A percentile compares a stretch with the other conserved stretches of the same genome.
These are phyloP conservation scores for Operophtera brumata DNA, from an alignment of 2,888 invertebrate species.

Conservation along the genomic window DNA sequence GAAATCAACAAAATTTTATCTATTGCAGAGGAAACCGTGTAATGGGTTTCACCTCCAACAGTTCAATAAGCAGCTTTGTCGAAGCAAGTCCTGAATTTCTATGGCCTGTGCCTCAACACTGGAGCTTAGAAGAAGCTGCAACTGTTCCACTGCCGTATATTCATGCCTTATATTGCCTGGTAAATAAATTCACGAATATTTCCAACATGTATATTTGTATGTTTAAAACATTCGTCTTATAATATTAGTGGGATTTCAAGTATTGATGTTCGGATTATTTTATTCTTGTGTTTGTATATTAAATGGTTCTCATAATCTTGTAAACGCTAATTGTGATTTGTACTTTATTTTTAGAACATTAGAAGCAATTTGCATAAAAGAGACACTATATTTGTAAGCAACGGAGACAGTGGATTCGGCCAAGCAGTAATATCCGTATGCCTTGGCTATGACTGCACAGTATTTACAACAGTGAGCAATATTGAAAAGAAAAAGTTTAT, in stretches of 20 bases:
- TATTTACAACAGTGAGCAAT: constrained; percentile 26
- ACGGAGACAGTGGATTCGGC: constrained; percentile 25
- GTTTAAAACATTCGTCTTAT: too few relatives aligned
- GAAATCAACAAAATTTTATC: too few relatives aligned
- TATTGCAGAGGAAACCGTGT: constrained; percentile 63
- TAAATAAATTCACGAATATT: too few relatives aligned
- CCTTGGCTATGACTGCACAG: constrained; percentile 12
- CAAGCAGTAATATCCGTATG: constrained; percentile 30
- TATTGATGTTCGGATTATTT: too few relatives aligned
- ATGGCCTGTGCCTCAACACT: constrained; percentile 83
- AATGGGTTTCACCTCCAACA: constrained; percentile 78
- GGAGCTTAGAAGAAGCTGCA: constrained; percentile 84
- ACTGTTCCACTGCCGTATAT: constrained; percentile 85
- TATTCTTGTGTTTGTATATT: too few relatives aligned
- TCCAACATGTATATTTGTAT: too few relatives aligned
- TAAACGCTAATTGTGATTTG: too few relatives aligned
- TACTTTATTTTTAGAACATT: constrained; percentile 22
- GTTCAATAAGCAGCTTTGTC: constrained; percentile 76
- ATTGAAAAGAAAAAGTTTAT: constrained; percentile 17
- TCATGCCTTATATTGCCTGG: constrained; percentile 56
- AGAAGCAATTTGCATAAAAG: not conserved
- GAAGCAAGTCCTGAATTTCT: constrained; percentile 61
- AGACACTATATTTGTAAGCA: constrained; percentile 16
- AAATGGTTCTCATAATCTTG: too few relatives aligned
- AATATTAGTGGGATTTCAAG: too few relatives aligned